Base-by-base conservation (phyloP, 2,888 invertebrate species). In the Zootermopsis nevadensis region DNA sequence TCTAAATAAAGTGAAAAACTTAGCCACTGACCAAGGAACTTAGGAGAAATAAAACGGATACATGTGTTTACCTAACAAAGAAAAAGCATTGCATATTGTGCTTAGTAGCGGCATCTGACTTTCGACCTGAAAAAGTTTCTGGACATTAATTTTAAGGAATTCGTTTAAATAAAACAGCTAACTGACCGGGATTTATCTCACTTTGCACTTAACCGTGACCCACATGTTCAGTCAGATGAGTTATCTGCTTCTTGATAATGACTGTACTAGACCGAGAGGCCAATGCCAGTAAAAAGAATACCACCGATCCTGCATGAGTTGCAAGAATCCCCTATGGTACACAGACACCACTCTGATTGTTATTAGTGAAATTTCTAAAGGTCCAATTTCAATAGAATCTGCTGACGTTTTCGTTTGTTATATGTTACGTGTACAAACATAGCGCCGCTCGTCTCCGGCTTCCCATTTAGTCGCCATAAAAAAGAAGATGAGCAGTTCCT, bases 351-450 rank as follows among this genome's bases (percentile, higher is more conserved):
- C 33, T 69, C 31, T 69, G 31, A 69, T 69, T 69, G 69, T 69
- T 69, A 69, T 69, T 69, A 69, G 33, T 30, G 33, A 69, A 69
- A 69, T 69, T 69, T 69, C 69, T 33, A 69, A 69, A 69, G 69
- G 69, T 69, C 33, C 69, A 69, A 69, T 69, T 69, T 69, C 69
- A 69, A 69, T 69, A 69, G 69, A 69, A 69, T 69, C 69, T 69
- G 69, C 69, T 69, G 69, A 69, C 69, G 69, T 69, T 33, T 33
- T 69, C 60, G 60, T 60, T 60, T 60, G 60, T 27, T 60, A 27
- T n/a, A 31, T 22, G 69, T 69, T 69, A 69, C 69, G 69, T 69
- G 69, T 69, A 69, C 19, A 69, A 69, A 69, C 69, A 69, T 19
- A 69, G 69, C 60, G 60, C 27, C 60, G 60, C 27, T 60, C 60